Percentiles rank a stretch among this genome's conserved stretches.
Evolutionary conservation across 2,888 invertebrate species (phyloP).

Genomic region (Cheilosia vulpina): DNA sequence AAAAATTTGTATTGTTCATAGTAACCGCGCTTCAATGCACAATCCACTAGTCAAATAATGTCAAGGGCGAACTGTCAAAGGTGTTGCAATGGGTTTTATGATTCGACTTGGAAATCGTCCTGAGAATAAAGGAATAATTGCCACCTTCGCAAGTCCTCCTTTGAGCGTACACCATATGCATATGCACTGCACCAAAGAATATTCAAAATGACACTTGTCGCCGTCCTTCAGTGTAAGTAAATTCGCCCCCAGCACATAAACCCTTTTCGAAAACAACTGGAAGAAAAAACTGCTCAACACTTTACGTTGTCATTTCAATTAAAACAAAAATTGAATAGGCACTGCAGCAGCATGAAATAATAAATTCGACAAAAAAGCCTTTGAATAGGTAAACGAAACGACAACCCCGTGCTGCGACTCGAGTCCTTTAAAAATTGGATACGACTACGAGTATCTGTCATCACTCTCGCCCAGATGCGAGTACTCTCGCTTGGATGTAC

Average conservation of each 20-base stretch:
- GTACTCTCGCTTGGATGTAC: neutral
- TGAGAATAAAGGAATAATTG: too few species aligned
- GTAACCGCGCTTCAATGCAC: too few species aligned
- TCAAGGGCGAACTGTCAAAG: too few species aligned
- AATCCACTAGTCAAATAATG: too few species aligned
- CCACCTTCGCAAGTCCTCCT: too few species aligned
- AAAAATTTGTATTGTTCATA: too few species aligned
- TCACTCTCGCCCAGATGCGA: conserved; percentile 25
- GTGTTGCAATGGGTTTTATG: too few species aligned
- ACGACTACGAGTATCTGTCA: conserved; percentile 42
- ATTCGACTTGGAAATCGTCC: too few species aligned
- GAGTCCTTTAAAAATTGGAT: conserved; percentile 69
- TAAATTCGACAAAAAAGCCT: conserved; percentile 53
- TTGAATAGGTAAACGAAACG: conserved; percentile 38
- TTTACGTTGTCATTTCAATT: conserved; percentile 57
- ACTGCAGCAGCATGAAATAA: conserved; percentile 35
- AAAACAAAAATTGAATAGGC: conserved; percentile 26
- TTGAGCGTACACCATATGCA: too few species aligned
- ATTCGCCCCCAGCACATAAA: neutral
- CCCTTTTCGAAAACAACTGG: neutral
- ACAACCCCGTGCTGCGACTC: conserved; percentile 31
- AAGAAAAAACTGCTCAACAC: conserved; percentile 5
- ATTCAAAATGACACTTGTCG: conserved; percentile 10
- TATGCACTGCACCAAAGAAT: neutral
- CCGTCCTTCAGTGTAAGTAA: conserved; percentile 22